Evolutionary conservation across 2,888 invertebrate species (phyloP).

Genomic region (Blastobasis lacticolella): DNA sequence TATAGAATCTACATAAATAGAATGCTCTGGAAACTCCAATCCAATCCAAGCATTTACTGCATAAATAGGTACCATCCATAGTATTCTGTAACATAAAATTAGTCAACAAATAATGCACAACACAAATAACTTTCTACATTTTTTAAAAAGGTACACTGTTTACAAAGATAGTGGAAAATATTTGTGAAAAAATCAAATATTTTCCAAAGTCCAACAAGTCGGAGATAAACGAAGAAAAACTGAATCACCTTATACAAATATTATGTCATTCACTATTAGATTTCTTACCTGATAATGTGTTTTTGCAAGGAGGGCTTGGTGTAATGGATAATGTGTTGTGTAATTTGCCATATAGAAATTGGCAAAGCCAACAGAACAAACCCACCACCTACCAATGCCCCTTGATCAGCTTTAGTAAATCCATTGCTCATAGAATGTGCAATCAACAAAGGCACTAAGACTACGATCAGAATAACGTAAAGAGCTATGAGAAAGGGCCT

Average conservation of each 20-base stretch:
- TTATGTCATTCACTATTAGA: no score
- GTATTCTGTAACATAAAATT: slow-evolving; percentile 76
- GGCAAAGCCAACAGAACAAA: slow-evolving; percentile 94
- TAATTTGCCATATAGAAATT: slow-evolving; percentile 95
- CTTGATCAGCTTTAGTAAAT: slow-evolving; percentile 85
- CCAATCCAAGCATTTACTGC: slow-evolving; percentile 96
- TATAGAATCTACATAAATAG: slow-evolving; percentile 93
- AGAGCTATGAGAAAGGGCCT: slow-evolving; percentile 86
- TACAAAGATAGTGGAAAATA: no score
- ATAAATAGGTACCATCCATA: slow-evolving; percentile 99
- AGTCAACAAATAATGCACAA: not conserved
- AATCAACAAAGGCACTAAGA: slow-evolving; percentile 88
- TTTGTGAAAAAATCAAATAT: no score
- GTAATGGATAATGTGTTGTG: slow-evolving; percentile 94
- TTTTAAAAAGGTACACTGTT: no score
- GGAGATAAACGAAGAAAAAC: no score
- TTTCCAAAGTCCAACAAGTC: no score
- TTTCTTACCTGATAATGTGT: slow-evolving; percentile 88
- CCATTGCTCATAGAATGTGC: slow-evolving; percentile 86
- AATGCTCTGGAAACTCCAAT: slow-evolving; percentile 87
- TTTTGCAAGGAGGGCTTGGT: slow-evolving; percentile 94
- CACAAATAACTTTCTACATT: no score
- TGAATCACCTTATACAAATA: no score
- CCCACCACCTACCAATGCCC: slow-evolving; percentile 89
- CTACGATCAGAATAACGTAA: slow-evolving; percentile 86